Conservation (phyloP, 1,140 invertebrate genomes). For the Bacillus rossius region DNA sequence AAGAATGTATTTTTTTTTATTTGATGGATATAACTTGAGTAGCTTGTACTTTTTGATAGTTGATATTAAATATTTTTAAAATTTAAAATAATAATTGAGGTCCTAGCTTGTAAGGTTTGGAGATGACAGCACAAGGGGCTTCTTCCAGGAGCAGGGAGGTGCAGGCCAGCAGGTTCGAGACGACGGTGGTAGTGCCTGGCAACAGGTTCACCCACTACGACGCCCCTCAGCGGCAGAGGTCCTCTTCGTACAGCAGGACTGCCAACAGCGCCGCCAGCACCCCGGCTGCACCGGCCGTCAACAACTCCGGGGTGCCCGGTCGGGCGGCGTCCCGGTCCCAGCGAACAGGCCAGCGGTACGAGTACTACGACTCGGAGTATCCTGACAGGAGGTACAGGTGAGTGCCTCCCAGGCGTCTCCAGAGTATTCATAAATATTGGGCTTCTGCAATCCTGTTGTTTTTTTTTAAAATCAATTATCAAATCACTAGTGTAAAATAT, state of each 20-base stretch:
- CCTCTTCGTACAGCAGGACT: conserved; percentile 20
- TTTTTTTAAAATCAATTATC: no score
- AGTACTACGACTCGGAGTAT: conserved; percentile 17
- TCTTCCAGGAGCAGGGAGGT: conserved; percentile 34
- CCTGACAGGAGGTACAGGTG: conserved; percentile 16
- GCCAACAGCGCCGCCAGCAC: not conserved
- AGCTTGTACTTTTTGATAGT: no score
- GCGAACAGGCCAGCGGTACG: conserved; percentile 32
- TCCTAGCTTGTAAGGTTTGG: no score
- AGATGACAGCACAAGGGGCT: not conserved
- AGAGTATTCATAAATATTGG: no score
- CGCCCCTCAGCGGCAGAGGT: conserved; percentile 13
- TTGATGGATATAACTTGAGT: no score
- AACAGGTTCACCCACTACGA: conserved; percentile 39
- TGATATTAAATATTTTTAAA: no score
- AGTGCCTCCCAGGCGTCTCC: no score
- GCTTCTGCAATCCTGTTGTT: no score
- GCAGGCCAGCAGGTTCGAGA: conserved; percentile 38
- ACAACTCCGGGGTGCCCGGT: not conserved
- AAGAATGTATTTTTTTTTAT: no score
- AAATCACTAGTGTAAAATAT: no score
- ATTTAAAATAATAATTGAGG: no score
- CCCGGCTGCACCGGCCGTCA: not conserved
- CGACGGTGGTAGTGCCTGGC: conserved; percentile 40
- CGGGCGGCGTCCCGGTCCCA: not conserved